A percentile compares a stretch with the other conserved stretches of the same genome.
Evolutionary conservation across 2,888 invertebrate genomes (phyloP).

Genomic region (Apantesis nais): DNA sequence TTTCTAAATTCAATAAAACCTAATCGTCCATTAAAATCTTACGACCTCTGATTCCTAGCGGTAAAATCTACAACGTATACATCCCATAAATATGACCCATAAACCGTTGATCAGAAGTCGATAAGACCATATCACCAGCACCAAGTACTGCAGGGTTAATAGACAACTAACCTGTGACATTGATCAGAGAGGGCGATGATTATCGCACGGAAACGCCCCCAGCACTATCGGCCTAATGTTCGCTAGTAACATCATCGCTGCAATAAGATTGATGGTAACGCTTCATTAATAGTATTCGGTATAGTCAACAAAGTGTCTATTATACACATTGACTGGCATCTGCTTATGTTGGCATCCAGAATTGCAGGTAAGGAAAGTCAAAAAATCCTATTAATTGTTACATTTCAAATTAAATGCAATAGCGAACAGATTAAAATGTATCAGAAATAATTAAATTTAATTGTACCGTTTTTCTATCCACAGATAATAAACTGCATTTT

Average conservation of each 20-base stretch:
- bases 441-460: too few relatives aligned
- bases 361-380: not conserved
- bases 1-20: constrained; percentile 25
- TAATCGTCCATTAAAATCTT: constrained; percentile 22
- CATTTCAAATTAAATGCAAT: not conserved
- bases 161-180: constrained; percentile 57
- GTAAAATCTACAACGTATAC: constrained; percentile 36
- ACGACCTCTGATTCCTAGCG: constrained; percentile 30
- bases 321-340: not conserved
- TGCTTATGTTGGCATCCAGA: not conserved
- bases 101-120: constrained; percentile 36
- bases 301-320: not conserved
- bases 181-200: constrained; percentile 49
- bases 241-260: constrained; percentile 30
- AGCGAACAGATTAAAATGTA: too few relatives aligned
- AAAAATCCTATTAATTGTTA: too few relatives aligned
- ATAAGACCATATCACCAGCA: constrained; percentile 37
- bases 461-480: too few relatives aligned
- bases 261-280: constrained; percentile 38
- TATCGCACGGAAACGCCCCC: constrained; percentile 39
- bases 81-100: constrained; percentile 44
- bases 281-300: constrained; percentile 3
- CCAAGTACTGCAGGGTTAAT: constrained; percentile 44
- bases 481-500: not conserved
- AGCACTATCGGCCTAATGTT: constrained; percentile 33